A percentile compares a stretch with the other conserved stretches of the same genome.
phyloP scores from a whole-genome alignment of 2,113 vertebrate genomes.

The Aphyosemion australe region DNA sequence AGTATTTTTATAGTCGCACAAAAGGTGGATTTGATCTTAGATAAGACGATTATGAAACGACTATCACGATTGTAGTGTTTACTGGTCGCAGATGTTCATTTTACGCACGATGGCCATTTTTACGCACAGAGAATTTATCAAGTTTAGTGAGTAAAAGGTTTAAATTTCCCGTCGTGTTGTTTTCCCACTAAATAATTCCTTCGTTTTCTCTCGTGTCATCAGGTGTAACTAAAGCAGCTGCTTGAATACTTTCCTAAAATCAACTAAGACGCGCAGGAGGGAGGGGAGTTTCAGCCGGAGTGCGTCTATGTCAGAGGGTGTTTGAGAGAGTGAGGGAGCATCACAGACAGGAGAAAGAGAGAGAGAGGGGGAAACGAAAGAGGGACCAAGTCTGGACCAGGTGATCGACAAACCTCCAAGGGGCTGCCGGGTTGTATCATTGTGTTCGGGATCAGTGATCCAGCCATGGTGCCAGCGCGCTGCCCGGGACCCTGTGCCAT shows the following conservation, averaged over 20 bases:
- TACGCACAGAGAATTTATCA: conserved; percentile 32
- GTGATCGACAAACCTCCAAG: conserved; percentile 83
- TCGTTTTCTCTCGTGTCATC: conserved; percentile 52
- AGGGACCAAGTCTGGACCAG: conserved; percentile 79
- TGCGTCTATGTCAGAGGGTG: conserved; percentile 65
- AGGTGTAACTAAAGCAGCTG: conserved; percentile 67
- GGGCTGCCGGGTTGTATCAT: conserved; percentile 76
- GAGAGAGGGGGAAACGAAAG: conserved; percentile 50
- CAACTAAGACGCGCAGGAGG: conserved; percentile 71
- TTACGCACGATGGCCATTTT: conserved; percentile 41
- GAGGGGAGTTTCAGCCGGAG: conserved; percentile 67
- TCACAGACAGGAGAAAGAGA: conserved; percentile 59
- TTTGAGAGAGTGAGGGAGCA: conserved; percentile 67
- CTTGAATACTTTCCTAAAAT: conserved; percentile 70
- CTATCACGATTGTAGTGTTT: background rate
- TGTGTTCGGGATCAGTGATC: conserved; percentile 77
- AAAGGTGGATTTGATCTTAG: background rate
- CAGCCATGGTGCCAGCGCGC: conserved; percentile 80
- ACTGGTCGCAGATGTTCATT: conserved; percentile 4
- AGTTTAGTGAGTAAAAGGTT: conserved; percentile 6
- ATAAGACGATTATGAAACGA: background rate
- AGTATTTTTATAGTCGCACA: conserved; percentile 9
- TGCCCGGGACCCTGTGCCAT: conserved; percentile 80
- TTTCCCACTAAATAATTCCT: conserved; percentile 12
- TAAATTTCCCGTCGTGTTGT: background rate